Conservation (phyloP, 2,888 invertebrate species). For the Eupithecia insigniata region DNA sequence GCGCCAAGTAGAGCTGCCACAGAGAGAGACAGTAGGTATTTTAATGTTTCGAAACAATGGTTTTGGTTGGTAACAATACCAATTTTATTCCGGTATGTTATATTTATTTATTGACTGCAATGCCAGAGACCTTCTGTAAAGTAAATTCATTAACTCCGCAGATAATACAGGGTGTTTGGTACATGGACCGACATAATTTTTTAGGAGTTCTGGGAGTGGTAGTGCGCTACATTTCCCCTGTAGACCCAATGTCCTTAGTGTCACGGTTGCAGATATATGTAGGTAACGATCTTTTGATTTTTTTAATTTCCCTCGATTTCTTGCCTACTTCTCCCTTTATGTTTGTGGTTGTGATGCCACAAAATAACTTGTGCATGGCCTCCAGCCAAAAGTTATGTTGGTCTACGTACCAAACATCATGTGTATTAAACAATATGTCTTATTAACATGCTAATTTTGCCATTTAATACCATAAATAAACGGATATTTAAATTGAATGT, state of each 20-base stretch:
- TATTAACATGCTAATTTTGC: conserved; percentile 54
- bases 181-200: not conserved
- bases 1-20: no score
- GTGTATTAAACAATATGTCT: conserved; percentile 9
- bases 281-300: not conserved
- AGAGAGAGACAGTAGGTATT: not conserved
- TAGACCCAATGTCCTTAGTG: not conserved
- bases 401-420: not conserved
- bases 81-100: not conserved
- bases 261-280: not conserved
- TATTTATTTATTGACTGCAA: not conserved
- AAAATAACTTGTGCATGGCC: not conserved
- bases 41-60: not conserved
- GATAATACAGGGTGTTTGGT: conserved; percentile 7
- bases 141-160: conserved; percentile 1
- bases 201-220: not conserved
- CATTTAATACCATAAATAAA: conserved; percentile 57
- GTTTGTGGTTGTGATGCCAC: not conserved
- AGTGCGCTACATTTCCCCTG: not conserved
- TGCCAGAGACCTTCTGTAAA: conserved; percentile 2
- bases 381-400: not conserved
- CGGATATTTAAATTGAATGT: conserved; percentile 53
- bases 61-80: not conserved
- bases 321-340: no score
- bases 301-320: not conserved